Evolutionary conservation across 2,113 vertebrate species (phyloP), one percentile per base, ranked within the genome.

Genomic region (Camelus dromedarius): DNA sequence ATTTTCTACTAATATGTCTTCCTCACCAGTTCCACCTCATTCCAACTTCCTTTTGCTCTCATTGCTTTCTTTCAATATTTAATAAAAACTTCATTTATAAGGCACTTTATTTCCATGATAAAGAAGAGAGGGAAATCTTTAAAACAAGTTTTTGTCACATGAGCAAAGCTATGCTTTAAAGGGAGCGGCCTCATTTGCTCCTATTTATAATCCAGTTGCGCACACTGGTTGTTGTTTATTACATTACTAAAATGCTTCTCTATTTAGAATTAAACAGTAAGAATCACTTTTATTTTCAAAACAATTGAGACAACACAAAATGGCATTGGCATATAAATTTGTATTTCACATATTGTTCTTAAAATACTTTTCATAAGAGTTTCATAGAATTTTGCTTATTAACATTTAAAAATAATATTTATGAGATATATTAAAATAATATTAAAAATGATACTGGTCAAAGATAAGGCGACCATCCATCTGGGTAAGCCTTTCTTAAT

Each of bases 41-140:
- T 92, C 56, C 22, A 42, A 46, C 46, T 82, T 96, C 18, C 48
- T 88, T 90, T 70, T 73, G 67, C 93, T 89, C 42, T 75, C 62
- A 62, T 50, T n/a, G 16, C 56, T 88, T 95, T 95, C 16, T 85
- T 96, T 92, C 79, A 82, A 75, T 56, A 81, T 16, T 64, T 89
- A 95, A 76, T 94, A 81, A 75, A 95, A 88, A 32, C 28, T 76
- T 96, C 42, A 81, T 82, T 85, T 93, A 38, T 50, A 48, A 93
- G 46, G 18, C 13, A 46, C 28, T 89, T 96, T 84, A 91, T 97
- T 95, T 93, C 54, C 56, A 54, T 89, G 67, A 32, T 83, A 76
- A 96, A 88, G 82, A 62, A 80, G 80, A 85, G 67, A 60, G 64
- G 16, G 77, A 86, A 79, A 46, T 81, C 79, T 89, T 75, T 75